phyloP scores from a whole-genome alignment of 1,140 invertebrate species.

The Pinna nobilis region DNA sequence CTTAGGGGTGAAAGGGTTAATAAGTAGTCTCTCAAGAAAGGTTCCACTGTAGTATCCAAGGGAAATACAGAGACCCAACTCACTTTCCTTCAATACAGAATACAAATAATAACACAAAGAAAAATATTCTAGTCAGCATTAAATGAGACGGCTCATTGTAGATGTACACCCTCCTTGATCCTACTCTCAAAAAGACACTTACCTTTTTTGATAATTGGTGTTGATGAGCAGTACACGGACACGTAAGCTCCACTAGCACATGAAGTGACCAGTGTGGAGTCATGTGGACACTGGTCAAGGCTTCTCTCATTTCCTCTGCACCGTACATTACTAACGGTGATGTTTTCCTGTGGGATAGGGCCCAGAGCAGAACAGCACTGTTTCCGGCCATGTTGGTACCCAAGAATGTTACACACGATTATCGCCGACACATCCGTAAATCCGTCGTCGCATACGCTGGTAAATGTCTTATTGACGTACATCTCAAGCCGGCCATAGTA shows the following conservation, averaged over 20 bases:
- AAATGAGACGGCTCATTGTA: too few species aligned
- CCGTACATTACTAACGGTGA: slow-evolving; percentile 43
- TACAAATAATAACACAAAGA: too few species aligned
- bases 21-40: too few species aligned
- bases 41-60: too few species aligned
- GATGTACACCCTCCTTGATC: too few species aligned
- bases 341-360: slow-evolving; percentile 15
- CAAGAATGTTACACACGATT: slow-evolving; percentile 48
- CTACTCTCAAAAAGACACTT: too few species aligned
- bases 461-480: slow-evolving; percentile 48
- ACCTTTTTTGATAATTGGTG: slow-evolving; percentile 33
- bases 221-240: slow-evolving; percentile 53
- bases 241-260: slow-evolving; percentile 53
- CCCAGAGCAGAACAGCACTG: slow-evolving; percentile 53
- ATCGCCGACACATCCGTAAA: slow-evolving; percentile 52
- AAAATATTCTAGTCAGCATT: too few species aligned
- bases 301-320: slow-evolving; percentile 46
- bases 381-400: slow-evolving; percentile 44
- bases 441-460: slow-evolving; percentile 52
- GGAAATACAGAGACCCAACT: not conserved
- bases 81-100: not conserved
- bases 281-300: slow-evolving; percentile 38
- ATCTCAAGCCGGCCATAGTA: slow-evolving; percentile 56
- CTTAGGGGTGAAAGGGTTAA: too few species aligned
- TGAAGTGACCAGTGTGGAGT: not conserved